These are phyloP conservation scores for Hemitrygon akajei DNA, from an alignment of 2,797 vertebrate species.

Conservation along the genomic window DNA sequence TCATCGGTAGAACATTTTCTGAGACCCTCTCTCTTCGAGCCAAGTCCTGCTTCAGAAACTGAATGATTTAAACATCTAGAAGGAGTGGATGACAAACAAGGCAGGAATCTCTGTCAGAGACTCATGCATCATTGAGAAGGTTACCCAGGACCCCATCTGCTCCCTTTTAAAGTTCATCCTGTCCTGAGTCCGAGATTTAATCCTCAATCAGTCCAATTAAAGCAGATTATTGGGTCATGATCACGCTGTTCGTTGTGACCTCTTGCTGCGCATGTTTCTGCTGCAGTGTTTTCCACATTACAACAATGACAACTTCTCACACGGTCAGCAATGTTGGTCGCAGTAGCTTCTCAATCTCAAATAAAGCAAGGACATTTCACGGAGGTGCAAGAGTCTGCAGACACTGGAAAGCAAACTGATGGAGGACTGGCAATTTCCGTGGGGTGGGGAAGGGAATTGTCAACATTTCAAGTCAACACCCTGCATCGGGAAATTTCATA, in stretches of 20 bases:
- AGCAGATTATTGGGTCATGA: background rate
- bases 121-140: background rate
- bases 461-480: no score
- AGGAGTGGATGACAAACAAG: background rate
- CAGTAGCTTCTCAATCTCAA: background rate
- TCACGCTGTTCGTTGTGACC: background rate
- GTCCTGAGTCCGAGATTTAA: background rate
- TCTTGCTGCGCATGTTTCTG: background rate
- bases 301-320: background rate
- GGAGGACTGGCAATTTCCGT: no score
- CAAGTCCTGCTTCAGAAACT: background rate
- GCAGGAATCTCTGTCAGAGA: background rate
- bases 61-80: background rate
- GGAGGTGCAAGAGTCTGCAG: no score
- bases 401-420: no score
- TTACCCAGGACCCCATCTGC: background rate
- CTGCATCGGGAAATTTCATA: no score
- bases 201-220: background rate
- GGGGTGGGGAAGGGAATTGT: no score
- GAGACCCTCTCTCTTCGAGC: background rate
- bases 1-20: background rate
- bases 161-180: no score
- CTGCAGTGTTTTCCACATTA: background rate
- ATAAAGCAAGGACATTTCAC: no score
- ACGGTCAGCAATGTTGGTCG: background rate